Conservation (phyloP, 2,113 vertebrate genomes). For the Anser cygnoides region DNA sequence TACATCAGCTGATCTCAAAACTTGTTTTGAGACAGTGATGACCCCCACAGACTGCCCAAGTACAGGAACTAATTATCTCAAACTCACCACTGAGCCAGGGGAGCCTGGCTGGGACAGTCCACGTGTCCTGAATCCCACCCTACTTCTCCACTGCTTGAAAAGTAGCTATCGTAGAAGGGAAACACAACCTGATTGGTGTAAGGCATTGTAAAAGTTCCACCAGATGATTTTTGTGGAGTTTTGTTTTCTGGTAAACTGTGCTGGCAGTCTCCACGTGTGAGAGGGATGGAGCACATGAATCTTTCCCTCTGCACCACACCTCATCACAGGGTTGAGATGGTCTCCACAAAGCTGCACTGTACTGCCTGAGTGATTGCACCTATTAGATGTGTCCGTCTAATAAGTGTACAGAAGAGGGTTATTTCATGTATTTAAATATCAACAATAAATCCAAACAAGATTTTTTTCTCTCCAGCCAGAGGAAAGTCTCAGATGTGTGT, state of each 20-base stretch:
- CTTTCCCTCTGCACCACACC: neutral
- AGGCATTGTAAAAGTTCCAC: neutral
- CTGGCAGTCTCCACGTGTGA: neutral
- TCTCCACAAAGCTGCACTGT: neutral
- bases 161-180: neutral
- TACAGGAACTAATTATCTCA: neutral
- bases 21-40: neutral
- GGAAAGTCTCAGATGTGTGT: neutral
- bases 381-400: neutral
- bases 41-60: neutral
- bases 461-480: neutral
- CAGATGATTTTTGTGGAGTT: neutral
- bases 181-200: neutral
- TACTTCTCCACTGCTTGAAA: neutral
- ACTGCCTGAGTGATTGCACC: neutral
- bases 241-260: neutral
- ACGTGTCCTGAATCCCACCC: neutral
- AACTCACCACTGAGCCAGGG: neutral
- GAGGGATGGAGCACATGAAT: accelerated
- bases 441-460: neutral
- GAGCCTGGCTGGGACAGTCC: neutral
- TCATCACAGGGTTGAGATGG: neutral
- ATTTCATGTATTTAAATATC: neutral
- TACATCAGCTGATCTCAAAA: neutral
- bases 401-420: neutral